Percentiles rank a stretch among this genome's conserved stretches.
phyloP scores from a whole-genome alignment of 2,797 vertebrate species.

The Dicrostonyx torquatus region DNA sequence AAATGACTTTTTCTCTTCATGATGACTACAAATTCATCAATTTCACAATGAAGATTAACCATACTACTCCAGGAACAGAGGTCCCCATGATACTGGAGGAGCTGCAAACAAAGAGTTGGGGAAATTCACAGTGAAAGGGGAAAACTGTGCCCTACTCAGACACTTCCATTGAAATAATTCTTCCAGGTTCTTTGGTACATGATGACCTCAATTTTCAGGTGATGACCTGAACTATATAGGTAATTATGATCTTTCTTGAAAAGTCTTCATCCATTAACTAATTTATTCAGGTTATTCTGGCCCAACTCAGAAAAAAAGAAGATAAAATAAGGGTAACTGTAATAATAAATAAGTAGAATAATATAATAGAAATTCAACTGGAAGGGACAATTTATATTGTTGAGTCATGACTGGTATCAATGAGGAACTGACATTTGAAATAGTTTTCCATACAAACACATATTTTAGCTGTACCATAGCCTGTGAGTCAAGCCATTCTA shows the following conservation, averaged over 20 bases:
- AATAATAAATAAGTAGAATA: not conserved
- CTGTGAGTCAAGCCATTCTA: too few relatives aligned
- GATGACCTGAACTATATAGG: not conserved
- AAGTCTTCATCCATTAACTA: not conserved
- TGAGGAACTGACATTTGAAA: not conserved
- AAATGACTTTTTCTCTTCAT: not conserved
- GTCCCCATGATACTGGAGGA: not conserved
- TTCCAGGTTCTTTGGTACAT: not conserved
- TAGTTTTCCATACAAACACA: not conserved
- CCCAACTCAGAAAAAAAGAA: not conserved
- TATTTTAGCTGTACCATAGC: not conserved
- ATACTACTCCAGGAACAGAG: not conserved
- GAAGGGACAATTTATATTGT: not conserved
- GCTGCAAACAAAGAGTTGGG: not conserved
- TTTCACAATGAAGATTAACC: not conserved
- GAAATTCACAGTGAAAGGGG: not conserved
- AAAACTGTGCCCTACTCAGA: not conserved
- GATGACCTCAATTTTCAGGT: not conserved
- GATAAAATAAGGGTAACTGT: slow-evolving; percentile 1
- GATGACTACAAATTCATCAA: not conserved
- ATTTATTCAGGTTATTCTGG: not conserved
- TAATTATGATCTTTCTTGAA: not conserved
- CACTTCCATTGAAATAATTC: not conserved
- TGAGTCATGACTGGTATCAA: not conserved
- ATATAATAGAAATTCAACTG: not conserved